A percentile compares a stretch with the other conserved stretches of the same genome.
These are phyloP conservation scores for Mechanitis mazaeus DNA, from an alignment of 2,888 invertebrate genomes.

Conservation along the genomic window DNA sequence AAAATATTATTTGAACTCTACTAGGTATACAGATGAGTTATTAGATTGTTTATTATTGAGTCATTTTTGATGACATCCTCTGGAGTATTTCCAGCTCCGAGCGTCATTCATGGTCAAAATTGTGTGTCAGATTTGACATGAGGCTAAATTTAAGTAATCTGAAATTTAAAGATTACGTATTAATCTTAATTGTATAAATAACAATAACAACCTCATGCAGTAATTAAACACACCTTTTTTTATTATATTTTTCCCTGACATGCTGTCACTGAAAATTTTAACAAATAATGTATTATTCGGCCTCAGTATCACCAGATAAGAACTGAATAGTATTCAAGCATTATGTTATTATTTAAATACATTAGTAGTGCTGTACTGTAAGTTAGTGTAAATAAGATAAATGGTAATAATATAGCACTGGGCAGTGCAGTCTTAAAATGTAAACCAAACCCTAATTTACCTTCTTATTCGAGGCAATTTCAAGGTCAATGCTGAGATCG, in stretches of 20 bases:
- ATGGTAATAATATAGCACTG: too few species aligned
- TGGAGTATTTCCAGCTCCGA: constrained; percentile 21
- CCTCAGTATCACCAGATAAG: too few species aligned
- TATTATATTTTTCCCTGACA: too few species aligned
- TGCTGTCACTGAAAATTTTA: too few species aligned
- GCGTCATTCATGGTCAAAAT: constrained; percentile 16
- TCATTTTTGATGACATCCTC: constrained; percentile 19
- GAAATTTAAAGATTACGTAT: background rate
- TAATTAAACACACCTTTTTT: too few species aligned
- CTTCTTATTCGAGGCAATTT: constrained; percentile 23
- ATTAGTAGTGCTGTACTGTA: too few species aligned
- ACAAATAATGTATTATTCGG: too few species aligned
- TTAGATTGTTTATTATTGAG: constrained; percentile 6
- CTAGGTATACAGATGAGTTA: constrained; percentile 1
- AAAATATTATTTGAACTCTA: too few species aligned
- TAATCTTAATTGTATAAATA: background rate
- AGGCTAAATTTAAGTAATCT: background rate
- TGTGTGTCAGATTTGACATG: background rate
- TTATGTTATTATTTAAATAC: too few species aligned
- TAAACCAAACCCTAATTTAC: constrained; percentile 15
- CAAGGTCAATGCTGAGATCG: constrained; percentile 29
- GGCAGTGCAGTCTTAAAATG: constrained; percentile 6
- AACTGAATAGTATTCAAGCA: too few species aligned
- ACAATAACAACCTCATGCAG: too few species aligned
- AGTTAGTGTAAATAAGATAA: too few species aligned